Base-by-base conservation (phyloP, 2,113 vertebrate genomes). In the Amphilophus citrinellus region DNA sequence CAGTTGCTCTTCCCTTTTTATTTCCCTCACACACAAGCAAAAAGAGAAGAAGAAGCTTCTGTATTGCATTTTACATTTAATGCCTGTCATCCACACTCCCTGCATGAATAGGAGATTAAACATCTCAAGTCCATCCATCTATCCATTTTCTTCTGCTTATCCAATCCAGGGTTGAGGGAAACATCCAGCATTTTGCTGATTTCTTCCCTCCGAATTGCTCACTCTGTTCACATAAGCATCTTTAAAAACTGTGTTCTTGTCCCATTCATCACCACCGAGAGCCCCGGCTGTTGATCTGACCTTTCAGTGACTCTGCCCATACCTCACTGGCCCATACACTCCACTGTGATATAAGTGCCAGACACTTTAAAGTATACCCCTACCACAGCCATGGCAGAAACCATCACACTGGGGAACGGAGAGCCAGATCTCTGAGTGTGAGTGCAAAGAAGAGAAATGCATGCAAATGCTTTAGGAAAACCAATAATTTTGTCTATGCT, bases 91-190 rank as follows among this genome's bases (percentile, higher is more conserved):
- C 50, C 11, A 37, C 73, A 32, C 81, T 61, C 11, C 24, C 68
- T 27, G 60, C 57, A 83, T 87, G 84, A 91, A 88, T 76, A 35
- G 84, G 27, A 61, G 73, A 88, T 94, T 84, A 86, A 87, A 80
- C 76, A 76, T 83, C 61, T 81, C 39, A 84, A 86, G 35, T 37
- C 7, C 7, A 37, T 37, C 8, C 35, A 37, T 37, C 35, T 7
- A 37, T 37, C 35, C 35, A 37, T 37, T 37, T 37, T 37, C 35
- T 37, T 37, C 35, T 7, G 7, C 35, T 37, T 37, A 37, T 37
- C 35, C 35, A 8, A 37, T 37, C 7, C 35, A 37, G 7, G 35
- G 7, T 2, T 37, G 35, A 7, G 8, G 35, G 8, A 7, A 37
- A 37, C 35, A 37, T 37, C 35, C 35, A 37, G 86, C 91, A 81